phyloP scores from a whole-genome alignment of 2,797 vertebrate genomes.

The Siniperca undulata region DNA sequence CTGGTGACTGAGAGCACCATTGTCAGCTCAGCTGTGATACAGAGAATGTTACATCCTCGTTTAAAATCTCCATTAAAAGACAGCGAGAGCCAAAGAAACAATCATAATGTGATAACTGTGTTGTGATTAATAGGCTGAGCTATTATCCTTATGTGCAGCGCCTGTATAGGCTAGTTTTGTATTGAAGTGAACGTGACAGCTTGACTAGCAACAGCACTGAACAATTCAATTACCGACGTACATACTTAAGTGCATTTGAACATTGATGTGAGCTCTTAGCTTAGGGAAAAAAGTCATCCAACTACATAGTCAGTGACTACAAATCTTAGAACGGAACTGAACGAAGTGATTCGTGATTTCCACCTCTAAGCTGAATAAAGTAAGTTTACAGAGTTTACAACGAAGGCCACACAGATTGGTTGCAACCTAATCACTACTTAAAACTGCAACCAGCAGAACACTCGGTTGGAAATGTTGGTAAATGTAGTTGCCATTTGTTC shows the following conservation, averaged over 20 bases:
- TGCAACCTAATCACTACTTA: background rate
- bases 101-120: background rate
- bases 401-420: background rate
- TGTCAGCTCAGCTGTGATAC: too few species aligned
- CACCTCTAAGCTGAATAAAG: background rate
- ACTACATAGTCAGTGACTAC: background rate
- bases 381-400: background rate
- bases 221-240: background rate
- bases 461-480: slow-evolving; percentile 9
- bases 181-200: too few species aligned
- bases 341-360: background rate
- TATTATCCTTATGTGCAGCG: background rate
- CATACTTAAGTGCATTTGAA: background rate
- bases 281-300: background rate
- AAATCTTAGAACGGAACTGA: background rate
- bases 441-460: background rate
- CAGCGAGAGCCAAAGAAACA: background rate
- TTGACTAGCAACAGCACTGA: background rate
- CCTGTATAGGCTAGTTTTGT: background rate
- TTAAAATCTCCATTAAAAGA: background rate
- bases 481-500: slow-evolving; percentile 30
- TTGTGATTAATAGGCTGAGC: background rate
- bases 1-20: too few species aligned
- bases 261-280: background rate
- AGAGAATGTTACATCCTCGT: too few species aligned